Conservation (phyloP, 2,797 vertebrate species). For the Urocyon cinereoargenteus region DNA sequence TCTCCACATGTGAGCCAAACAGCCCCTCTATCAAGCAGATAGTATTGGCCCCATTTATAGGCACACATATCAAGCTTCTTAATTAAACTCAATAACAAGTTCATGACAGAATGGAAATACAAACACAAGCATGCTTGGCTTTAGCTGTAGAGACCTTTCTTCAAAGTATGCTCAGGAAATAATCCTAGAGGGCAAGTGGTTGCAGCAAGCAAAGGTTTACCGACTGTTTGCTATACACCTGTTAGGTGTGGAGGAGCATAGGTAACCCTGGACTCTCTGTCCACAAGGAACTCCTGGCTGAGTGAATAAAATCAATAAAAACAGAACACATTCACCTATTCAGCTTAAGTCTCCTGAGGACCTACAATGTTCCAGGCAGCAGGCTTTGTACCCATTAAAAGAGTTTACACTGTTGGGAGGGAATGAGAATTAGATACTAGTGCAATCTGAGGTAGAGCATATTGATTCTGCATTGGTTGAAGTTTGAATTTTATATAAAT, state of each 20-base stretch:
- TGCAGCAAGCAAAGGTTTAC: not conserved
- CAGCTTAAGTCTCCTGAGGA: not conserved
- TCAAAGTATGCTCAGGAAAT: not conserved
- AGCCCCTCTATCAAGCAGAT: not conserved
- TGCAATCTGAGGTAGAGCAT: not conserved
- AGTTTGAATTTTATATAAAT: conserved; percentile 19
- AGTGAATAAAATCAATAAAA: not conserved
- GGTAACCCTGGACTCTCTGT: not conserved
- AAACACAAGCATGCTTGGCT: not conserved
- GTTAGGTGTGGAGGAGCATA: not conserved
- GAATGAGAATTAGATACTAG: not conserved
- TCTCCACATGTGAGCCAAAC: not conserved
- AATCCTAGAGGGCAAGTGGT: not conserved
- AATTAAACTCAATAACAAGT: not conserved
- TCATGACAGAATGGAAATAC: not conserved
- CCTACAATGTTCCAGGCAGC: not conserved
- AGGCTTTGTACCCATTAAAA: not conserved
- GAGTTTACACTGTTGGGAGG: not conserved
- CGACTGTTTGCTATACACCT: not conserved
- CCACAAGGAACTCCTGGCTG: not conserved
- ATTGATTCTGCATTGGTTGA: not conserved
- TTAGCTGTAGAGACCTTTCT: not conserved
- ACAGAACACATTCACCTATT: not conserved
- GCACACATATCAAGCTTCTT: not conserved
- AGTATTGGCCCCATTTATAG: not conserved